These are phyloP conservation scores for Lutjanus erythropterus DNA, from an alignment of 2,113 vertebrate genomes.

Conservation along the genomic window DNA sequence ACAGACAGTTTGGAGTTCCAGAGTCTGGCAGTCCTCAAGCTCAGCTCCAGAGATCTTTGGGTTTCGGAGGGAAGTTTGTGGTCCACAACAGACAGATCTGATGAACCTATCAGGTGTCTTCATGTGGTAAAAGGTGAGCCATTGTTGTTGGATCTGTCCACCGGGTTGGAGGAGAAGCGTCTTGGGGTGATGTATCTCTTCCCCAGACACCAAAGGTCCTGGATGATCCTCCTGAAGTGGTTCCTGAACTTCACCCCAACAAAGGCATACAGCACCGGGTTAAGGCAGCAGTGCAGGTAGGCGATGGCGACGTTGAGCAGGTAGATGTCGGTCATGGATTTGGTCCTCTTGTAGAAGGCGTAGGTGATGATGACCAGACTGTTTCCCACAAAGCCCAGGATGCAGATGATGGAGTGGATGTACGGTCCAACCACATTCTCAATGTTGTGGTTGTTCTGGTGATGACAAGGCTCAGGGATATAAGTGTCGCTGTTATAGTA, in stretches of 20 bases:
- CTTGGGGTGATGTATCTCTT: slow-evolving; percentile 75
- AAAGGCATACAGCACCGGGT: slow-evolving; percentile 95
- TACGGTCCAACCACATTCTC: slow-evolving; percentile 75
- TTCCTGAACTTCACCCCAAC: slow-evolving; percentile 92
- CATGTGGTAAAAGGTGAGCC: slow-evolving; percentile 90
- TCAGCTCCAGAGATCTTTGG: not conserved
- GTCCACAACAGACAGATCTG: not conserved
- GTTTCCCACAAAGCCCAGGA: slow-evolving; percentile 91
- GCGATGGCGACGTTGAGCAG: slow-evolving; percentile 94
- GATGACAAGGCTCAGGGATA: not conserved
- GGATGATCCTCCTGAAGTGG: slow-evolving; percentile 89
- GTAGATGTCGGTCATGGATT: slow-evolving; percentile 94
- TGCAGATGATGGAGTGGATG: slow-evolving; percentile 86
- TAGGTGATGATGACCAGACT: slow-evolving; percentile 91
- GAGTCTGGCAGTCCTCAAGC: too few relatives aligned
- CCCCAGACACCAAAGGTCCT: slow-evolving; percentile 85
- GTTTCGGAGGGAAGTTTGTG: not conserved
- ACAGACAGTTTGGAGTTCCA: not conserved
- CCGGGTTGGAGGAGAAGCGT: slow-evolving; percentile 77
- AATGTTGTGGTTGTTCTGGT: not conserved
- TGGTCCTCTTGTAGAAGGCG: slow-evolving; percentile 87
- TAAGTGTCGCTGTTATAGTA: not conserved
- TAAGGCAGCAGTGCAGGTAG: slow-evolving; percentile 94
- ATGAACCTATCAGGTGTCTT: not conserved
- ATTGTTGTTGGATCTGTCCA: slow-evolving; percentile 82